Evolutionary conservation across 2,113 vertebrate species (phyloP), one percentile per base, ranked within the genome.

Genomic region (Anhinga rufa): DNA sequence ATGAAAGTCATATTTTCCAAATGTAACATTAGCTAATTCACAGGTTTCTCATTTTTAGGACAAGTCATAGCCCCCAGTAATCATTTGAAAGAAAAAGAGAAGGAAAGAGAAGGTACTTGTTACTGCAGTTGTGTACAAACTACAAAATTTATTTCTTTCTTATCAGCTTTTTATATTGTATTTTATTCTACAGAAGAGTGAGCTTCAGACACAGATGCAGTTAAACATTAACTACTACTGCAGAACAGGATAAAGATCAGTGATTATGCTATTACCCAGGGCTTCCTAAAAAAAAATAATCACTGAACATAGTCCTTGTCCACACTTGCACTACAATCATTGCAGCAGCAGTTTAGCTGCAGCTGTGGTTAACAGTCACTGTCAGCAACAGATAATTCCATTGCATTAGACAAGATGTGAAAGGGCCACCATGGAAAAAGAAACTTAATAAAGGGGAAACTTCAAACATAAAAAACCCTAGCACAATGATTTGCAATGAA

Each of bases 371-470:
- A 76, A 58, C 28, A 80, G 34, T 52, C n/a, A 58, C 24, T 80
- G 46, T 80, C 79, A 95, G n/a, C 51, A 80, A 31, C n/a, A 80
- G 48, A 69, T 38, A 77, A 80, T 54, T 58, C 77, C 48, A 38
- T 31, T 81, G 64, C 36, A 38, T 66, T 88, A 83, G 42, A 66
- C 17, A 81, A 90, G 22, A 74, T 46, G 48, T 38, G 54, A 92
- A 94, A 81, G 29, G 46, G 28, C 3, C 4, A 74, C 36, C 46
- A 62, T 7, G 9, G 68, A 93, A 90, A 80, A 16, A 92, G 32
- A 79, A 92, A 84, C 74, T 91, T 84, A 76, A 78, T 76, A 94
- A 88, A 77, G 55, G 29, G 87, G 72, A 89, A 95, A 89, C 36
- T 34, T 72, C 80, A 93, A 92, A 60, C 40, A 70, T 36, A 77